Base-by-base conservation (phyloP, 2,888 invertebrate genomes). In the Anodontia alba region DNA sequence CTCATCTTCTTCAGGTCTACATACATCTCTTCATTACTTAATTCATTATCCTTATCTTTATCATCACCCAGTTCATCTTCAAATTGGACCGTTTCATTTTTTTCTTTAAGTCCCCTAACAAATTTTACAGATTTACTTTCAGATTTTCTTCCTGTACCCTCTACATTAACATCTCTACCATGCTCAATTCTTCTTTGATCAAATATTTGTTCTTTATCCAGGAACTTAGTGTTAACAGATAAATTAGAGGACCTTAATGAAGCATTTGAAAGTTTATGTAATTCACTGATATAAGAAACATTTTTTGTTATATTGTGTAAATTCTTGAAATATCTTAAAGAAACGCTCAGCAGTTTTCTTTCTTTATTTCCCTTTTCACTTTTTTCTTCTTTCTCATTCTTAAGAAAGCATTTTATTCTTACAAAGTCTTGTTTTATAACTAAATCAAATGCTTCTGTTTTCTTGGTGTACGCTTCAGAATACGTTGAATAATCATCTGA, bases 361-460 rank as follows among this genome's bases (percentile, higher is more conserved):
- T 3, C 54, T 26, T 29, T 54, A 5, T 5, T n/a, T 54, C 8
- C 54, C 2, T 7, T 12, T 46, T 54, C 54, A 26, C 10, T 54
- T 3, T 62, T 33, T 5, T 62, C 42, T 42, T 29, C n/a, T 17
- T 36, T 23, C 23, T 42, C 72, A 10, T 67, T 76, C 33, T 80
- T 80, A 20, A 90, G 33, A 70, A 76, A 82, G 80, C 92, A 92
- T 73, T 87, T 87, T 8, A 91, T 87, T 46, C 88, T 78, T 17
- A 91, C 82, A 81, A 92, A 92, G 72, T 92, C 92, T 78, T 91
- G 88, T 29, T 88, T 80, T 12, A 92, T 74, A 0, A 79, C 73
- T 7, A 88, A 46, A 72, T 89, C 87, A 79, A 88, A 92, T 0
- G 90, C 90, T 54, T 73, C 80, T 0, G 72, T 46, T 8, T 79